phyloP scores from a whole-genome alignment of 2,113 vertebrate genomes.

The Nesoenas mayeri region DNA sequence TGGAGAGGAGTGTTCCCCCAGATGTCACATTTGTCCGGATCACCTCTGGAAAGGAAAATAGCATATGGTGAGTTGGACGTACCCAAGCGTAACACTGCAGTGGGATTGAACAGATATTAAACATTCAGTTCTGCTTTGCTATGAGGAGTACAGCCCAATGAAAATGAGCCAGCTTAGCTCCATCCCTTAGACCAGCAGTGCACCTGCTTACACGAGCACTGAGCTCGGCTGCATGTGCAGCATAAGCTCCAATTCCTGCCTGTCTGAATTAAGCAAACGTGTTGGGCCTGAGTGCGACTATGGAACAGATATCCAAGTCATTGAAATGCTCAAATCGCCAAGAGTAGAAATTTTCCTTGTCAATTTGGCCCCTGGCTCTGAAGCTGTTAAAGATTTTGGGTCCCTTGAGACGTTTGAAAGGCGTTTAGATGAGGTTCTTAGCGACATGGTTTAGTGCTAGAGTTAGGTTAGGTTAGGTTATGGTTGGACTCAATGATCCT shows the following conservation, averaged over 20 bases:
- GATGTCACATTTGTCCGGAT: conserved; percentile 92
- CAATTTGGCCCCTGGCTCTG: neutral
- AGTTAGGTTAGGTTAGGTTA: too few relatives aligned
- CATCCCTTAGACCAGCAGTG: rapidly evolving
- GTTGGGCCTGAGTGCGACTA: neutral
- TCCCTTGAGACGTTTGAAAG: too few relatives aligned
- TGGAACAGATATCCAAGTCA: neutral
- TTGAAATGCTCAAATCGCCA: neutral
- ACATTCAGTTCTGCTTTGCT: neutral
- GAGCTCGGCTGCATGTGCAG: neutral
- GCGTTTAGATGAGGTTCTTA: too few relatives aligned
- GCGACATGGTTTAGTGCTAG: too few relatives aligned
- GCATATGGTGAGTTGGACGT: neutral
- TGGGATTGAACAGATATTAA: rapidly evolving
- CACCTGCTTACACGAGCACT: rapidly evolving
- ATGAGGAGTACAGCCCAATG: neutral
- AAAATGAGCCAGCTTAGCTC: neutral
- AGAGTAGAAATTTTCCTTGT: neutral
- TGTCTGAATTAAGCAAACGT: neutral
- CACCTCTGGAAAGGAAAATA: conserved; percentile 81
- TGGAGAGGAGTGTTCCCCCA: conserved; percentile 97
- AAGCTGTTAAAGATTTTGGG: neutral
- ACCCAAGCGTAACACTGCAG: neutral
- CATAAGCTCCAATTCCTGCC: neutral
- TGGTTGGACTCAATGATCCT: too few relatives aligned